A percentile compares a stretch with the other conserved stretches of the same genome.
phyloP scores from a whole-genome alignment of 2,888 invertebrate species.

The Epinotia brunnichana region DNA sequence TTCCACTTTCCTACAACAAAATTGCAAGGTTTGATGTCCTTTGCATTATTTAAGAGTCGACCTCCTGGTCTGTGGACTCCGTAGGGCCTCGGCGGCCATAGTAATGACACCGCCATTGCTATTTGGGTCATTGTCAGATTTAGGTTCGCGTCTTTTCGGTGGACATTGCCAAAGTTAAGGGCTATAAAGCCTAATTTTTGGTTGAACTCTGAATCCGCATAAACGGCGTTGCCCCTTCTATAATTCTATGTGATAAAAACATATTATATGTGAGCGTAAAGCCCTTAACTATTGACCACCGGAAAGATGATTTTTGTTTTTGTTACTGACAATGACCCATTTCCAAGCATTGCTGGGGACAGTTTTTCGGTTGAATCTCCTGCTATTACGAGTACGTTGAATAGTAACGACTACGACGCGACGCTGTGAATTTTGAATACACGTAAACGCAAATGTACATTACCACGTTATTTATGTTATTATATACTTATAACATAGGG shows the following conservation, averaged over 20 bases:
- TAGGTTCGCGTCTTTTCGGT: too few species aligned
- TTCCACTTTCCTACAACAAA: conserved; percentile 9
- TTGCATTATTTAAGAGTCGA: conserved; percentile 27
- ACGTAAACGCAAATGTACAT: not conserved
- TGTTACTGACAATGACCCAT: too few species aligned
- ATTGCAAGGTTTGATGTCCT: conserved; percentile 23
- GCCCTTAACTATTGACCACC: too few species aligned
- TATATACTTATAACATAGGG: too few species aligned
- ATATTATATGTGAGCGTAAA: too few species aligned
- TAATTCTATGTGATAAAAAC: too few species aligned
- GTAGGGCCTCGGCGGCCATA: not conserved
- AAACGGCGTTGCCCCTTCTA: too few species aligned
- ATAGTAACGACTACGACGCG: not conserved
- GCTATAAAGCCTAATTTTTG: too few species aligned
- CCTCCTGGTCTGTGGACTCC: conserved; percentile 10
- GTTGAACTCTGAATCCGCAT: too few species aligned
- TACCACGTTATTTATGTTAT: not conserved
- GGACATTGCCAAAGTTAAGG: too few species aligned
- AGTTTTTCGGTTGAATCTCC: conserved; percentile 10
- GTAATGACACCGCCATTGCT: conserved; percentile 6
- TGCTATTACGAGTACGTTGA: conserved; percentile 12
- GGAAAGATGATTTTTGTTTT: too few species aligned
- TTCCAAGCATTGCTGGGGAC: conserved; percentile 20
- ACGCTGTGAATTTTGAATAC: not conserved
- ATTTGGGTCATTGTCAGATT: too few species aligned